Conservation (phyloP, 2,888 invertebrate species). For the Branchipolynoe longqiensis region DNA sequence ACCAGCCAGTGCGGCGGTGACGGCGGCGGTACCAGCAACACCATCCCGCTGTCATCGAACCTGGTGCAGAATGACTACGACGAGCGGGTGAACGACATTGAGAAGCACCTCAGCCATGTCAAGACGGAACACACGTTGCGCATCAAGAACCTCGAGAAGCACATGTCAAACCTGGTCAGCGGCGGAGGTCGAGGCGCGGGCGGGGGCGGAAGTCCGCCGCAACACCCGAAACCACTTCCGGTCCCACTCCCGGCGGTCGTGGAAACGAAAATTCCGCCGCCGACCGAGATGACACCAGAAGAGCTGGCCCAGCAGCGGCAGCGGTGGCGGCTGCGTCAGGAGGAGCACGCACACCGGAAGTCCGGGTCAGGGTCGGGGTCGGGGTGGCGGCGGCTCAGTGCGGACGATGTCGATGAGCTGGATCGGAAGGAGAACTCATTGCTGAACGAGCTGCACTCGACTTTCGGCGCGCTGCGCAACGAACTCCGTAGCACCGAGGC, state of each 20-base stretch:
- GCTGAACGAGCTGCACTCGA: slow-evolving; percentile 61
- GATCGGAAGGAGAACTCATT: slow-evolving; percentile 61
- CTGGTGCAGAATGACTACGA: slow-evolving; percentile 98
- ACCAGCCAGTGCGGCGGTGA: slow-evolving; percentile 45
- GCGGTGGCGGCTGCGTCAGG: not conserved
- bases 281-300: not conserved
- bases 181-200: not conserved
- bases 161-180: slow-evolving; percentile 49
- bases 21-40: too few species aligned
- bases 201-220: not conserved
- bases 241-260: too few species aligned
- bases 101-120: slow-evolving; percentile 48
- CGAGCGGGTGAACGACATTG: slow-evolving; percentile 98
- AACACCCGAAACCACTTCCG: not conserved
- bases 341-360: not conserved
- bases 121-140: slow-evolving; percentile 54
- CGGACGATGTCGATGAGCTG: slow-evolving; percentile 26
- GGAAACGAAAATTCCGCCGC: not conserved
- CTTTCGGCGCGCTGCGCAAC: slow-evolving; percentile 61
- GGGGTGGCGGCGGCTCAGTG: too few species aligned
- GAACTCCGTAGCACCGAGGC: slow-evolving; percentile 31
- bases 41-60: slow-evolving; percentile 96
- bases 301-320: not conserved
- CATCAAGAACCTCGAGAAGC: slow-evolving; percentile 61
- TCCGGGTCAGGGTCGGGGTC: too few species aligned